Evolutionary conservation across 1,140 invertebrate genomes (phyloP), one percentile per base, ranked within the genome.

Genomic region (Drosophila neocordata): DNA sequence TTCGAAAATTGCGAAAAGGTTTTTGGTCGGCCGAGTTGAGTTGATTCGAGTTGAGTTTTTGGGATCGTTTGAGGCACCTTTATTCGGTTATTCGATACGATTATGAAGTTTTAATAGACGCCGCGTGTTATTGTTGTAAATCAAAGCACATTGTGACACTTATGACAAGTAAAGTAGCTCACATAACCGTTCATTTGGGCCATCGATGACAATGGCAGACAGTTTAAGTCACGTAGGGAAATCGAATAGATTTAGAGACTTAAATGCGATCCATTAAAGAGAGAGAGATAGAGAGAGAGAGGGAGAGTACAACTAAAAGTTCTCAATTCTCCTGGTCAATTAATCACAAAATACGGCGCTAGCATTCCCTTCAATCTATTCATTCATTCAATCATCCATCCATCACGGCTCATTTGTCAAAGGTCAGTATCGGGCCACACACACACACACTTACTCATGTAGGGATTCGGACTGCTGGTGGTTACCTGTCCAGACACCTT

Each of bases 51-150:
- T 31, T 48, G 15, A 20, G 15, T 13, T 48, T 48, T 20, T 20
- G 41, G 41, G 41, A 48, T 48, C 41, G 41, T 48, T 85, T 85
- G 81, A 78, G 70, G 87, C 77, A 85, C 75, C 62, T 82, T 68
- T 79, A 66, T 85, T 85, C 69, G 73, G 81, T 88, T 87, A 87
- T 87, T 83, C 53, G 83, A 71, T 88, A 83, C 84, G 88, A 88
- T 88, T 88, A 88, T 88, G 76, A 88, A 88, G 83, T 88, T 78
- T 69, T 88, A 88, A 88, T 88, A 88, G 83, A 73, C 83, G 79
- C 73, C 66, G 44, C 61, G 64, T 67, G 69, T 77, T 88, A 88
- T 83, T 88, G 69, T 88, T 88, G 79, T 88, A 88, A 88, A 88
- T 88, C 83, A 88, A 79, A 77, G 62, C 83, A 88, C 75, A 88